Conservation (phyloP, 2,113 vertebrate genomes). For the Zosterops hypoxanthus region DNA sequence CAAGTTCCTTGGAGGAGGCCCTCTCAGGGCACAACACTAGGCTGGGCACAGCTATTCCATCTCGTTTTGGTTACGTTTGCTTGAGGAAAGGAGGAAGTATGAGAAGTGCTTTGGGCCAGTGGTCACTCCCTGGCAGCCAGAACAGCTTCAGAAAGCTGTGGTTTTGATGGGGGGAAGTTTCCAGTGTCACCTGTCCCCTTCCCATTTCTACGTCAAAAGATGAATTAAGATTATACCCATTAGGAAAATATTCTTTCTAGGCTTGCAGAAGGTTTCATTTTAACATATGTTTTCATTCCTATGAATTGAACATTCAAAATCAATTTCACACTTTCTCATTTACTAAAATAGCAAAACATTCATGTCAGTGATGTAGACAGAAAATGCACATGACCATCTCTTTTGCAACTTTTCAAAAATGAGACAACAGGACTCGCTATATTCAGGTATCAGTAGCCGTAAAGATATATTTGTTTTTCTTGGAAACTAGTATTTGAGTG, state of each 20-base stretch:
- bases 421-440: background rate
- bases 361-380: background rate
- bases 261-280: background rate
- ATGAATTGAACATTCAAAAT: background rate
- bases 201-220: background rate
- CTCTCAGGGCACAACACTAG: background rate
- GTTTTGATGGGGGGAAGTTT: background rate
- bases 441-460: background rate
- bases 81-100: background rate
- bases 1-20: accelerated
- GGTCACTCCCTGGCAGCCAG: background rate
- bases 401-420: background rate
- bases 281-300: background rate
- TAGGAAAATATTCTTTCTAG: background rate
- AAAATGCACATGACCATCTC: background rate
- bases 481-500: background rate
- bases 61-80: accelerated
- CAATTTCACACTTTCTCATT: background rate
- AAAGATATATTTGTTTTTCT: background rate
- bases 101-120: background rate
- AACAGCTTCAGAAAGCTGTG: background rate
- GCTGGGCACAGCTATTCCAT: background rate
- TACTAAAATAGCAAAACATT: background rate
- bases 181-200: background rate
- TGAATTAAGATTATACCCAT: background rate